A percentile compares a stretch with the other conserved stretches of the same genome.
Conservation (phyloP, 2,113 vertebrate species). For the Cinclus mexicanus region DNA sequence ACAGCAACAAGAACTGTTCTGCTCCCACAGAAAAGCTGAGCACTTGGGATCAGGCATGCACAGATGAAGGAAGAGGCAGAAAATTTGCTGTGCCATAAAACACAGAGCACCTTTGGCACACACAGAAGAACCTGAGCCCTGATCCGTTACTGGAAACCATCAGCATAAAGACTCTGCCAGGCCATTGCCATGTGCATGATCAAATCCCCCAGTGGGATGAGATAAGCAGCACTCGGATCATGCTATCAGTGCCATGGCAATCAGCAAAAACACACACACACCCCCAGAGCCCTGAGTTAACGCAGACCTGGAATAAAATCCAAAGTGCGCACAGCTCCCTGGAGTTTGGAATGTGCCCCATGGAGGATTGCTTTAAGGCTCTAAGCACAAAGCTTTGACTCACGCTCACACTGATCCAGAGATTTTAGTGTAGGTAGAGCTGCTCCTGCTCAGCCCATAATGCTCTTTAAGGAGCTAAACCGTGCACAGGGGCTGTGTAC, state of each 20-base stretch:
- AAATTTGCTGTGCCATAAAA: not conserved
- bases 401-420: not conserved
- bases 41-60: not conserved
- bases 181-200: not conserved
- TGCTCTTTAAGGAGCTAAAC: not conserved
- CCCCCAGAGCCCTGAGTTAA: not conserved
- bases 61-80: not conserved
- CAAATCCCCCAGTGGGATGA: not conserved
- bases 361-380: not conserved
- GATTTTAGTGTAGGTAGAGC: not conserved
- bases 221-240: not conserved
- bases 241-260: not conserved
- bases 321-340: not conserved
- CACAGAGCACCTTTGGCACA: not conserved
- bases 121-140: not conserved
- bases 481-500: not conserved
- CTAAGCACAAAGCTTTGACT: not conserved
- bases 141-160: slow-evolving; percentile 1
- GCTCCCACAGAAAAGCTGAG: not conserved
- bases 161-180: not conserved
- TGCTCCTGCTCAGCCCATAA: not conserved
- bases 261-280: not conserved
- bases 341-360: fast-evolving
- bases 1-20: not conserved
- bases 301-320: not conserved